Percentiles rank a stretch among this genome's conserved stretches.
Conservation (phyloP, 2,113 vertebrate genomes). For the Rhagologus leucostigma region DNA sequence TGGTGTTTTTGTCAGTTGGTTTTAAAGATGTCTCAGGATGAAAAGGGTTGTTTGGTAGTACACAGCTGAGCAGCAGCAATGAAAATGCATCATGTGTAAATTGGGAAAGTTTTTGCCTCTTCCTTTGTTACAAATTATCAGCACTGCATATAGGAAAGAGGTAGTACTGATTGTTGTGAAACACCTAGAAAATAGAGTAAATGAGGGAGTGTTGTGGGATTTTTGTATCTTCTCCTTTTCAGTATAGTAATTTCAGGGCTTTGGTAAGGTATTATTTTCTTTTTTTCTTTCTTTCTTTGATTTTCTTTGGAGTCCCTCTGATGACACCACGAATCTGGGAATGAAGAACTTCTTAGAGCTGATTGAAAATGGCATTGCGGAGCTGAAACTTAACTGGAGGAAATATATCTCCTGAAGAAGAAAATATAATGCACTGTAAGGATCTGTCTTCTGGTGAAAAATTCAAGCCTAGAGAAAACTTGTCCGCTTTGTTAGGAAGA, state of each 20-base stretch:
- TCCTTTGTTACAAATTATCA: conserved; percentile 15
- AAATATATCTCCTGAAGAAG: conserved; percentile 73
- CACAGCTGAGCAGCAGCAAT: neutral
- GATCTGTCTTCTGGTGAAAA: conserved; percentile 73
- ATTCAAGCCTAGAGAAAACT: conserved; percentile 72
- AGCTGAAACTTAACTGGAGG: conserved; percentile 81
- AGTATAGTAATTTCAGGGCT: neutral
- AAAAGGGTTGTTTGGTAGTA: neutral
- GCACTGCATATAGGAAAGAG: neutral
- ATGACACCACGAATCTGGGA: conserved; percentile 67
- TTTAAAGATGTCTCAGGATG: neutral
- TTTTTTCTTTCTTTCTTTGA: conserved; percentile 34
- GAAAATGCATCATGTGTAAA: conserved; percentile 58
- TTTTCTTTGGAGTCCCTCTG: conserved; percentile 63
- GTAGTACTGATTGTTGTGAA: conserved; percentile 1
- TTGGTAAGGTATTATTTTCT: conserved; percentile 41
- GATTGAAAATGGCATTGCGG: conserved; percentile 77
- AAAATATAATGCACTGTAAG: conserved; percentile 69
- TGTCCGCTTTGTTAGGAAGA: conserved; percentile 67
- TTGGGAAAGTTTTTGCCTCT: conserved; percentile 66
- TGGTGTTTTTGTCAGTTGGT: neutral
- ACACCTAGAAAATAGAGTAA: neutral
- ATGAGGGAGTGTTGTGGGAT: neutral
- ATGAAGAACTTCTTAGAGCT: conserved; percentile 77
- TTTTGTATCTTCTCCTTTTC: neutral